Evolutionary conservation across 2,113 vertebrate species (phyloP).

Genomic region (Thalassarche chlororhynchos): DNA sequence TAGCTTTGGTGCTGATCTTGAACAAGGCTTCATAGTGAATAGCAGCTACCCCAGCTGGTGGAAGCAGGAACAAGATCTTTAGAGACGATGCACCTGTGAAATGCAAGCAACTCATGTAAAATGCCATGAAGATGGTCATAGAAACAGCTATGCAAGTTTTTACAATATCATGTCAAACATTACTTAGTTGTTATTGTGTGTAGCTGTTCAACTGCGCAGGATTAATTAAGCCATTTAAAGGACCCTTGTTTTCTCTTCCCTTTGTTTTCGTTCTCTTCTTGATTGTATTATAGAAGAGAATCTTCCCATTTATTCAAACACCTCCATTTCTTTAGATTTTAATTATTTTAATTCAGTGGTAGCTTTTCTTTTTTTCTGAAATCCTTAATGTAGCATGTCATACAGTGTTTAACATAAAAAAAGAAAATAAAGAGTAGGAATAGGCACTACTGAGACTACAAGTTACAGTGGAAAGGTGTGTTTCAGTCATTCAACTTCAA

Average conservation of each 20-base stretch:
- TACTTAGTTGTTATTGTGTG: background rate
- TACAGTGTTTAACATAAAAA: background rate
- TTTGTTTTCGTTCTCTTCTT: background rate
- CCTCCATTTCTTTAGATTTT: background rate
- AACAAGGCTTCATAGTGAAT: fast-evolving
- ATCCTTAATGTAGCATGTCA: background rate
- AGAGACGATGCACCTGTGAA: background rate
- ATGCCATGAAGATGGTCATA: background rate
- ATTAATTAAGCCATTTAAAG: background rate
- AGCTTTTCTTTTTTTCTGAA: background rate
- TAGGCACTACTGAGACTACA: background rate
- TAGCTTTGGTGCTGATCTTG: background rate
- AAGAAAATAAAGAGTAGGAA: background rate
- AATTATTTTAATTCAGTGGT: background rate
- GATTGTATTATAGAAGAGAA: background rate
- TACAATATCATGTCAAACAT: background rate
- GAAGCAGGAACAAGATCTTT: background rate
- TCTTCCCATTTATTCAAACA: background rate
- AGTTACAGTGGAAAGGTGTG: background rate
- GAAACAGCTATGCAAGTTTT: background rate
- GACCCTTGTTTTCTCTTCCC: background rate
- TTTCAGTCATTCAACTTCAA: background rate
- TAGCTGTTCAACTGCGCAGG: background rate
- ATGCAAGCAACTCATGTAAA: background rate
- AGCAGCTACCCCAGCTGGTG: background rate